These are phyloP conservation scores for Mormyrops attenuatus DNA, from an alignment of 2,797 vertebrate species.

Conservation along the genomic window DNA sequence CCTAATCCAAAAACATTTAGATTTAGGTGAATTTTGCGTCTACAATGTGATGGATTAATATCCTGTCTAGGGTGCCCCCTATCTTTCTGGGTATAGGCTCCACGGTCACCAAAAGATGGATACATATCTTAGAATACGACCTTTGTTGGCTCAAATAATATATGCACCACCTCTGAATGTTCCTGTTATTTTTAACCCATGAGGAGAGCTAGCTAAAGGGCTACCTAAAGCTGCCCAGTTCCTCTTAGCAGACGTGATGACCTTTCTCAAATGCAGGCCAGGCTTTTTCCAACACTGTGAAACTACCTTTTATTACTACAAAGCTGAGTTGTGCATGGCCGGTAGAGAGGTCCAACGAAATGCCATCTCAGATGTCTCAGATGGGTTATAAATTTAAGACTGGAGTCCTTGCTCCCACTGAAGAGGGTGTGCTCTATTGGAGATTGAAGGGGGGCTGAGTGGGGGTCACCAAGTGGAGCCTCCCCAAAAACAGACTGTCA, in stretches of 20 bases:
- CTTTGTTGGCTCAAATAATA: background rate
- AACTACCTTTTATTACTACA: background rate
- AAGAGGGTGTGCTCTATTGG: background rate
- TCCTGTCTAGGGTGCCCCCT: background rate
- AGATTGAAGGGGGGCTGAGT: background rate
- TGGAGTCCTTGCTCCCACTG: background rate
- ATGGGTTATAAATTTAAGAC: background rate
- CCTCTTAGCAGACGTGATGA: background rate
- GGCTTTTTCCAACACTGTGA: background rate
- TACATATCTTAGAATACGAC: background rate
- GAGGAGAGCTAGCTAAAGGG: background rate
- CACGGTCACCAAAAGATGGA: background rate
- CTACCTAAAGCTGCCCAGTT: background rate
- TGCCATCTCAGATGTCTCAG: background rate
- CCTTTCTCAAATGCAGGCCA: background rate
- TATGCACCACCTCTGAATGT: background rate
- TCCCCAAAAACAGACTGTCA: background rate
- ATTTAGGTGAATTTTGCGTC: background rate
- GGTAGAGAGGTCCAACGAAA: background rate
- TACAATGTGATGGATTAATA: background rate
- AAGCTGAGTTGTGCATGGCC: background rate
- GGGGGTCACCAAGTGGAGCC: background rate
- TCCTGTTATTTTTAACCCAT: background rate
- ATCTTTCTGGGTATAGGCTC: background rate
- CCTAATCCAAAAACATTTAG: background rate